Evolutionary conservation across 2,888 invertebrate species (phyloP).

Genomic region (Standfussiana lucernea): DNA sequence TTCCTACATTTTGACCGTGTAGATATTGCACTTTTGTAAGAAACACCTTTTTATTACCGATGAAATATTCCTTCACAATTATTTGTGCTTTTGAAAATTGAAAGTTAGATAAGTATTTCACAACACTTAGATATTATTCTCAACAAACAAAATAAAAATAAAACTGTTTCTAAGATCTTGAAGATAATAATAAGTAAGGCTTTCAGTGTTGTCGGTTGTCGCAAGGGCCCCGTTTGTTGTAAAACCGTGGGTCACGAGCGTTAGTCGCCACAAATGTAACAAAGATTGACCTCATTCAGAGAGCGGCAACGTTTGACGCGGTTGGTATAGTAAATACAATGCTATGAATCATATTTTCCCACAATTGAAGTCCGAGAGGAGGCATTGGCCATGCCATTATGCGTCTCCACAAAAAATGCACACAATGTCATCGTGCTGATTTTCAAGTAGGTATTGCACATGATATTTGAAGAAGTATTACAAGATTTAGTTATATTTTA

Average conservation of each 20-base stretch:
- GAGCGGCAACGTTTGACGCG: conserved; percentile 78
- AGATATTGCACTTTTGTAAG: no score
- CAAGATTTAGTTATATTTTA: neutral
- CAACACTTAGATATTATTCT: neutral
- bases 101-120: neutral
- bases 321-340: conserved; percentile 80
- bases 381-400: conserved; percentile 65
- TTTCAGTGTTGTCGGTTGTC: conserved; percentile 40
- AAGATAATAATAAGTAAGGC: conserved; percentile 36
- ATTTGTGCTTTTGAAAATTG: no score
- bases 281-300: conserved; percentile 83
- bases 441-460: conserved; percentile 27
- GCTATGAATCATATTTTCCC: conserved; percentile 83
- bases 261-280: conserved; percentile 77
- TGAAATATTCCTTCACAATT: no score
- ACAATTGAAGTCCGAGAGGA: conserved; percentile 73
- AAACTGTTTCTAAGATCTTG: conserved; percentile 33
- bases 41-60: no score
- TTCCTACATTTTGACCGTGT: neutral
- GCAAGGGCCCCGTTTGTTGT: conserved; percentile 61
- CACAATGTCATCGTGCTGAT: conserved; percentile 47
- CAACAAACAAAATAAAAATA: conserved; percentile 21
- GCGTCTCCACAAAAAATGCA: conserved; percentile 55
- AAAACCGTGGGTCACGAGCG: conserved; percentile 65
- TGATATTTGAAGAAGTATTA: neutral